Evolutionary conservation across 1,140 invertebrate species (phyloP).

Genomic region (Phenacoccus solenopsis): DNA sequence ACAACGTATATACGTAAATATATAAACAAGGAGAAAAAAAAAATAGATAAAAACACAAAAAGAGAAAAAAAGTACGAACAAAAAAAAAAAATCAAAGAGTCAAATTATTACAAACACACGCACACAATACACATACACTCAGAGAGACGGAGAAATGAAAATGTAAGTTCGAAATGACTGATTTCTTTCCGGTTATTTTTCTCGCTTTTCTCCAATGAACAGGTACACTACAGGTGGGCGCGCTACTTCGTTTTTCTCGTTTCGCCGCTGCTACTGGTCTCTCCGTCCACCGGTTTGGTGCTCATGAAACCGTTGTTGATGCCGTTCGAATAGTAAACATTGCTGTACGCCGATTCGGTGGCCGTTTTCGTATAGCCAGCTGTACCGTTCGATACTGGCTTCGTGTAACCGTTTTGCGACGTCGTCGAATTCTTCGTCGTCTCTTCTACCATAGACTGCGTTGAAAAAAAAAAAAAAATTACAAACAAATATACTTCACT

Average conservation of each 20-base stretch:
- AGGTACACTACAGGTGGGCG: no score
- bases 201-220: background rate
- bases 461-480: no score
- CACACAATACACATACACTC: no score
- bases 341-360: background rate
- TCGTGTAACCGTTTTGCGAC: background rate
- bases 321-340: slow-evolving; percentile 46
- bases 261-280: background rate
- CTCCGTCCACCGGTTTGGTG: slow-evolving; percentile 6
- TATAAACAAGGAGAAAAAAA: slow-evolving; percentile 4
- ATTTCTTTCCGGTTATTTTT: background rate
- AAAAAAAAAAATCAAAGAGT: background rate
- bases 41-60: background rate
- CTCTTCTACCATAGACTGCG: background rate
- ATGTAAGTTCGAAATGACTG: slow-evolving; percentile 8
- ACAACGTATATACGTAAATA: background rate
- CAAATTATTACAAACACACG: background rate
- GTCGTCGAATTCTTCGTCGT: background rate
- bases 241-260: slow-evolving; percentile 5
- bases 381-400: background rate
- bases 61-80: background rate
- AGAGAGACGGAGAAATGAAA: background rate
- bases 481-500: no score
- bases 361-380: background rate
- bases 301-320: slow-evolving; percentile 48